Evolutionary conservation across 2,797 vertebrate genomes (phyloP).

Genomic region (Propithecus deckenii): DNA sequence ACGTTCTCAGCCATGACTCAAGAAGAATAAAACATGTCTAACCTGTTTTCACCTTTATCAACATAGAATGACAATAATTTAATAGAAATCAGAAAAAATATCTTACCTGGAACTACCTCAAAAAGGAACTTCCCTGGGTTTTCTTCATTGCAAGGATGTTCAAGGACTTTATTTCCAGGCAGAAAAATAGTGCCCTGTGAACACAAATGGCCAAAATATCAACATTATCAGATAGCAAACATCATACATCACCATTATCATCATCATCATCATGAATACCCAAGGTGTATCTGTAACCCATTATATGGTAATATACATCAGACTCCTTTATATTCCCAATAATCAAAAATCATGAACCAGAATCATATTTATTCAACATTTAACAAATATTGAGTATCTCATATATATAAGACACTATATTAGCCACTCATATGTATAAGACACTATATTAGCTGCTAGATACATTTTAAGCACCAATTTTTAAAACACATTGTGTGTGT

Average conservation of each 20-base stretch:
- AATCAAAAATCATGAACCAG: background rate
- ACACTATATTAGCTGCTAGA: background rate
- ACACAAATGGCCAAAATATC: slow-evolving; percentile 43
- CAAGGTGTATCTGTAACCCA: background rate
- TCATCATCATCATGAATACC: background rate
- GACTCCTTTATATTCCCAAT: background rate
- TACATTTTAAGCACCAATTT: slow-evolving; percentile 29
- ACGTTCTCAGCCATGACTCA: background rate
- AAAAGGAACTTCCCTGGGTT: slow-evolving; percentile 97
- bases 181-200: slow-evolving; percentile 94
- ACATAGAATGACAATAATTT: background rate
- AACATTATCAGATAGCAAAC: background rate
- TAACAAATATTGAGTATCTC: background rate
- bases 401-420: background rate
- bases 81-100: slow-evolving; percentile 48
- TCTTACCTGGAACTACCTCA: slow-evolving; percentile 97
- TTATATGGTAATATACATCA: background rate
- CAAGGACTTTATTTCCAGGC: slow-evolving; percentile 95
- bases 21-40: background rate
- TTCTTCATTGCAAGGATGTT: slow-evolving; percentile 94
- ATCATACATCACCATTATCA: background rate
- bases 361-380: background rate
- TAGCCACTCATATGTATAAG: background rate
- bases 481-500: background rate
- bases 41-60: background rate